Evolutionary conservation across 2,797 vertebrate species (phyloP), one percentile per base, ranked within the genome.

Genomic region (Enteromius treurensis): DNA sequence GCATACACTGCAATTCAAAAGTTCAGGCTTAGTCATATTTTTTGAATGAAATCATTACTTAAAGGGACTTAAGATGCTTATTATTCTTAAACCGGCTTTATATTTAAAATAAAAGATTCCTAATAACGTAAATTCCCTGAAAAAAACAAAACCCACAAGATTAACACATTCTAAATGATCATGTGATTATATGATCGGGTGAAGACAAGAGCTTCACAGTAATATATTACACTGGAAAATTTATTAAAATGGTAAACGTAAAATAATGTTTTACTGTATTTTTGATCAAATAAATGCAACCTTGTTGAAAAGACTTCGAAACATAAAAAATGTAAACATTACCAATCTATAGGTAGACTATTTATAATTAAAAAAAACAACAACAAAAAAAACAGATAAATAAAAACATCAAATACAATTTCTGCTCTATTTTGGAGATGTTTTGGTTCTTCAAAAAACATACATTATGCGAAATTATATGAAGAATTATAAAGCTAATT

Each of bases 241-340:
- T 23, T 15, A 71, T 19, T 71, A 0, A 26, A 71, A 26, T 19
- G 15, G 7, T 47, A 71, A 71, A 19, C 2, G 0, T 37, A 42
- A 6, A 45, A 71, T 45, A 70, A 13, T 29, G 42, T 26, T 71
- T 71, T 26, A 49, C 69, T 29, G 67, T n/a, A 45, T 23, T 45
- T 62, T 69, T 69, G 37, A 69, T 69, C n/a, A 69, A 45, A 23
- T 69, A 45, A 42, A 23, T 69, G 67, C 11, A 69, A 4, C 21
- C 21, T 45, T 23, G 21, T 6, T 49, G 40, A 58, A 13, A 26
- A 62, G 60, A 29, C 26, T 37, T 21, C 1, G 19, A 34, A 67
- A 67, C 3, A 19, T 11, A 0, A 34, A 67, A 37, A 34, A 37
- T 21, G 7, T 67, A 19, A 37, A 19, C 0, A 1, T 15, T 1